A percentile compares a stretch with the other conserved stretches of the same genome.
phyloP scores from a whole-genome alignment of 2,888 invertebrate species.

The Ditula angustiorana region DNA sequence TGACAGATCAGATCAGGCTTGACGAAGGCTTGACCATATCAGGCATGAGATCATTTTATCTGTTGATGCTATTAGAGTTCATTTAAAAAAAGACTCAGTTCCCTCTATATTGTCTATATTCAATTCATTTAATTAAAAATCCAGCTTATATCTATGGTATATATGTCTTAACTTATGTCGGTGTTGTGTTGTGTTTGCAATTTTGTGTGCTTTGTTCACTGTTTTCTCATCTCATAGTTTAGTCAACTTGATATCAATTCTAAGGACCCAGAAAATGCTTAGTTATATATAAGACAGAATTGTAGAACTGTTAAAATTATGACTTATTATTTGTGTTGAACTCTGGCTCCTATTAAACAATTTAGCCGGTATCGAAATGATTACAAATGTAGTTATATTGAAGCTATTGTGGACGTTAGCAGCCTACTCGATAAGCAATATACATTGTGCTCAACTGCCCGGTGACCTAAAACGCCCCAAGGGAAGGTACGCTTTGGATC shows the following conservation, averaged over 20 bases:
- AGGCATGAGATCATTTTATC: no score
- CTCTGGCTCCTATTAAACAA: neutral
- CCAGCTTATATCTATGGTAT: no score
- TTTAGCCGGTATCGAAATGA: slow-evolving; percentile 65
- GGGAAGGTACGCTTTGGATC: slow-evolving; percentile 64
- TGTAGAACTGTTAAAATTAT: slow-evolving; percentile 14
- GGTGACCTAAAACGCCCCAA: slow-evolving; percentile 60
- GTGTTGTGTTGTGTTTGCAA: slow-evolving; percentile 28
- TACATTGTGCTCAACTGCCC: slow-evolving; percentile 57
- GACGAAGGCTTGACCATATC: no score
- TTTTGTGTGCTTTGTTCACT: slow-evolving; percentile 17
- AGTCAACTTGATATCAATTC: neutral
- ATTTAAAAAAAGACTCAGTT: no score
- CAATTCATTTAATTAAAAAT: slow-evolving; percentile 1
- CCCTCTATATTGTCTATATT: neutral
- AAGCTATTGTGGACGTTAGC: slow-evolving; percentile 54
- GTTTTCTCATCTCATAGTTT: slow-evolving; percentile 16
- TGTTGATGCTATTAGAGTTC: no score
- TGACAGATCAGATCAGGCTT: no score
- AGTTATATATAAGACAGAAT: slow-evolving; percentile 2
- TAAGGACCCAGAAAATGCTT: neutral
- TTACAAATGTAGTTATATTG: slow-evolving; percentile 54
- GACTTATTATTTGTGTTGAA: slow-evolving; percentile 31
- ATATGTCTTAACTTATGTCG: no score
- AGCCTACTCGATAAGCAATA: slow-evolving; percentile 50